phyloP scores from a whole-genome alignment of 2,113 vertebrate genomes.

The Eurypyga helias region DNA sequence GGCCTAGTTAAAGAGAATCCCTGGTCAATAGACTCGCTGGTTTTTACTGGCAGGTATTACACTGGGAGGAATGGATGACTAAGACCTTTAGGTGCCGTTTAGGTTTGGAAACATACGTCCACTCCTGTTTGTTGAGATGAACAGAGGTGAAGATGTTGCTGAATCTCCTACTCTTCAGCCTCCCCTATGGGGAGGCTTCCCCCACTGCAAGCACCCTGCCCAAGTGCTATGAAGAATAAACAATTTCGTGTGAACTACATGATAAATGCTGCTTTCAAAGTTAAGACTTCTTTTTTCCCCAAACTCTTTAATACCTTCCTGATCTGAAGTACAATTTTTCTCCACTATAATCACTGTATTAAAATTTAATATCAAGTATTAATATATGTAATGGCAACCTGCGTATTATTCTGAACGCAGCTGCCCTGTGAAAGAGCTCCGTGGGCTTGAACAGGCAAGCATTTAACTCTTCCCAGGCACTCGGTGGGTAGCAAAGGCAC shows the following conservation, averaged over 20 bases:
- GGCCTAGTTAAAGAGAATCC: neutral
- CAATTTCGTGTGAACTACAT: neutral
- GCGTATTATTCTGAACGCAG: neutral
- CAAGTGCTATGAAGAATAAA: neutral
- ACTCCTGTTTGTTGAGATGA: neutral
- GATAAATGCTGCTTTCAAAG: conserved; percentile 45
- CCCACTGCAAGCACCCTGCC: neutral
- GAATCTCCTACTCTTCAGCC: neutral
- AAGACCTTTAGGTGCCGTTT: neutral
- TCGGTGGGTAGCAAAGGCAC: neutral
- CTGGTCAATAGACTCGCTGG: neutral
- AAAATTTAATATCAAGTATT: conserved; percentile 73
- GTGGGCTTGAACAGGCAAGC: neutral
- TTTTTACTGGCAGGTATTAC: neutral
- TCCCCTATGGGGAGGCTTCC: neutral
- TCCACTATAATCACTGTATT: conserved; percentile 71
- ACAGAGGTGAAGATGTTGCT: neutral
- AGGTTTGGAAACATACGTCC: neutral
- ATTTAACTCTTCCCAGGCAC: neutral
- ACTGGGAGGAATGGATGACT: neutral
- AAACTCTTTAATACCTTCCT: conserved; percentile 55
- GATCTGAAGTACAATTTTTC: conserved; percentile 69
- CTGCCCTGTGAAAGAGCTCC: neutral
- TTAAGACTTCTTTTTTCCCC: neutral
- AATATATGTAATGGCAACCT: conserved; percentile 55